phyloP scores from a whole-genome alignment of 2,797 vertebrate genomes.

The Toxotes lorentzi region DNA sequence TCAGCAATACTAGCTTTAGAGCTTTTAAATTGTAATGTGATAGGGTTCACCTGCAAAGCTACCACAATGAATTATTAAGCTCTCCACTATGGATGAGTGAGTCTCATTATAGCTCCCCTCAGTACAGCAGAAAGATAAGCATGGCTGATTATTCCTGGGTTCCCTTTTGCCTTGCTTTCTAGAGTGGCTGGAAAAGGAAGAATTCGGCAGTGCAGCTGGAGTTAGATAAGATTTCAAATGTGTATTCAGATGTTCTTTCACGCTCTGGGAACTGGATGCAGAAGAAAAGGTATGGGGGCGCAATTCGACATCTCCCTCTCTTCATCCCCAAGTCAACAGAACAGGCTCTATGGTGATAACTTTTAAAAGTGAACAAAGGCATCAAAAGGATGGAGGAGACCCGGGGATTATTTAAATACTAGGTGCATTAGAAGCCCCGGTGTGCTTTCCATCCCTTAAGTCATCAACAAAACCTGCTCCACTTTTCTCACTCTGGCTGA shows the following conservation, averaged over 20 bases:
- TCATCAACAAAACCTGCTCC: slow-evolving; percentile 83
- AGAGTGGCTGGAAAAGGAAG: slow-evolving; percentile 72
- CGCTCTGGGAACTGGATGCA: slow-evolving; percentile 78
- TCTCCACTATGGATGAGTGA: slow-evolving; percentile 83
- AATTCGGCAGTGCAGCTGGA: slow-evolving; percentile 77
- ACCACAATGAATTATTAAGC: slow-evolving; percentile 86
- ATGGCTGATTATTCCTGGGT: slow-evolving; percentile 82
- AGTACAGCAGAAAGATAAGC: slow-evolving; percentile 82
- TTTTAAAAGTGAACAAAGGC: slow-evolving; percentile 87
- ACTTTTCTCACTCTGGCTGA: slow-evolving; percentile 79
- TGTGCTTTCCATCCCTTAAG: slow-evolving; percentile 84
- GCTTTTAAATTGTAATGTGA: slow-evolving; percentile 84
- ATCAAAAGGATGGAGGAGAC: slow-evolving; percentile 84
- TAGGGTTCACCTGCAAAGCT: slow-evolving; percentile 85
- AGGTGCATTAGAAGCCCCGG: slow-evolving; percentile 84
- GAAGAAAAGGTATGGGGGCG: slow-evolving; percentile 78
- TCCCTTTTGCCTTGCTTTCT: slow-evolving; percentile 74
- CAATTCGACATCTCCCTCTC: slow-evolving; percentile 67
- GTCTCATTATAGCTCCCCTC: slow-evolving; percentile 83
- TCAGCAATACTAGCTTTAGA: slow-evolving; percentile 80
- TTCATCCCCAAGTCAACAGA: slow-evolving; percentile 76
- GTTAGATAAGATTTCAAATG: slow-evolving; percentile 83
- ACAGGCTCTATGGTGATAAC: slow-evolving; percentile 85
- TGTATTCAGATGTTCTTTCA: slow-evolving; percentile 86
- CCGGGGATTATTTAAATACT: slow-evolving; percentile 88